Base-by-base conservation (phyloP, 2,888 invertebrate species). In the Agelastica alni region DNA sequence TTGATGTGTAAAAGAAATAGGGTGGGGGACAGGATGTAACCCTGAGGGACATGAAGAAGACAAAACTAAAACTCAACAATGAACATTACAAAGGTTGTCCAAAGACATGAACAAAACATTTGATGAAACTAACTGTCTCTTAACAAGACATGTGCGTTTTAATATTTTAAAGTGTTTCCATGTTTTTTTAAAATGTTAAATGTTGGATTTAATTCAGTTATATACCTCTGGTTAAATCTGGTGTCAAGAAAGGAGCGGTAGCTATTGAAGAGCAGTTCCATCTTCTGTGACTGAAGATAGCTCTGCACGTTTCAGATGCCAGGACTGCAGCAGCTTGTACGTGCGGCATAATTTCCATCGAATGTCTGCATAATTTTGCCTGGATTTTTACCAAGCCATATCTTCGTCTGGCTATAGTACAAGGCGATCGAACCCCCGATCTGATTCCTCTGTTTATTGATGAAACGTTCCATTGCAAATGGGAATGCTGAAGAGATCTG, bases 201-300 rank as follows among this genome's bases (percentile, higher is more conserved):
- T n/a, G n/a, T n/a, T n/a, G n/a, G n/a, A n/a, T n/a, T n/a, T n/a
- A n/a, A n/a, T n/a, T n/a, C n/a, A n/a, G n/a, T 28, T 30, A 44
- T 71, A 67, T 74, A 91, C 92, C 91, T 78, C 87, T 83, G 1
- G 87, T 84, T 60, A 92, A 78, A 75, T 93, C 92, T 4, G 88
- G 86, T n/a, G 86, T 82, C 63, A 85, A 83, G 64, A 81, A 81
- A 0, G 92, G 92, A 1, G 89, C 89, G 14, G 80, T 79, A 32
- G 82, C 81, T 46, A 91, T 81, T 36, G 89, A 86, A 54, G 89
- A 88, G 77, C 92, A 93, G 78, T 93, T 92, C 92, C 92, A 93
- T 53, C 91, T 79, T 58, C 89, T 81, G 66, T 88, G 83, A 17
- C 81, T 79, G 76, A 91, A 89, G 16, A 87, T 81, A 59, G 80